Evolutionary conservation across 92 coral and sea anemone species (phyloP).

Genomic region (Phenganax subtilis): DNA sequence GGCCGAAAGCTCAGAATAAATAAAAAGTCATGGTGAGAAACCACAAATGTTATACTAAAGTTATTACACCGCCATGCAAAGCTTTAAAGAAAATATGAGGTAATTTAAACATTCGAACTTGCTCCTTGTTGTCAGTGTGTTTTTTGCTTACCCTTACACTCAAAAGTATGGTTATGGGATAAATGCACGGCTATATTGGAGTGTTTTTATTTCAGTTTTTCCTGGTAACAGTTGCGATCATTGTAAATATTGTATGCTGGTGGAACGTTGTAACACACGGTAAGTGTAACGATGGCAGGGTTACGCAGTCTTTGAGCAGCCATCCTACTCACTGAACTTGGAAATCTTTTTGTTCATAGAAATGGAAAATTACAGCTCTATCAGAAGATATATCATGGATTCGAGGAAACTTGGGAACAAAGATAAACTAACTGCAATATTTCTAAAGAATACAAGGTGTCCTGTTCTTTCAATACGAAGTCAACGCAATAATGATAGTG

Average conservation of each 20-base stretch:
- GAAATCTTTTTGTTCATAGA: too few relatives aligned
- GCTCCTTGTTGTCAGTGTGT: too few relatives aligned
- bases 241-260: neutral
- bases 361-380: too few relatives aligned
- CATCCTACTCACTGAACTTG: neutral
- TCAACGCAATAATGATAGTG: neutral
- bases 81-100: too few relatives aligned
- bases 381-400: neutral
- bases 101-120: too few relatives aligned
- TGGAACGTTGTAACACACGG: neutral
- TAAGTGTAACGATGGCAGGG: neutral
- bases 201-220: neutral
- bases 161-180: neutral
- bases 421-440: neutral
- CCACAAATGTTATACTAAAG: too few relatives aligned
- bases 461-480: conserved; percentile 21
- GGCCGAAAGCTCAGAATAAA: too few relatives aligned
- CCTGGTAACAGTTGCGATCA: neutral
- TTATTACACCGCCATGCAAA: too few relatives aligned
- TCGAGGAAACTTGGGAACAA: neutral
- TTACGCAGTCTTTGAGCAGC: neutral
- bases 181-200: neutral
- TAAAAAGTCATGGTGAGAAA: too few relatives aligned
- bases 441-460: neutral
- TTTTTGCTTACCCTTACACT: too few relatives aligned